Evolutionary conservation across 2,113 vertebrate genomes (phyloP), one percentile per base, ranked within the genome.

Genomic region (Fulica atra): DNA sequence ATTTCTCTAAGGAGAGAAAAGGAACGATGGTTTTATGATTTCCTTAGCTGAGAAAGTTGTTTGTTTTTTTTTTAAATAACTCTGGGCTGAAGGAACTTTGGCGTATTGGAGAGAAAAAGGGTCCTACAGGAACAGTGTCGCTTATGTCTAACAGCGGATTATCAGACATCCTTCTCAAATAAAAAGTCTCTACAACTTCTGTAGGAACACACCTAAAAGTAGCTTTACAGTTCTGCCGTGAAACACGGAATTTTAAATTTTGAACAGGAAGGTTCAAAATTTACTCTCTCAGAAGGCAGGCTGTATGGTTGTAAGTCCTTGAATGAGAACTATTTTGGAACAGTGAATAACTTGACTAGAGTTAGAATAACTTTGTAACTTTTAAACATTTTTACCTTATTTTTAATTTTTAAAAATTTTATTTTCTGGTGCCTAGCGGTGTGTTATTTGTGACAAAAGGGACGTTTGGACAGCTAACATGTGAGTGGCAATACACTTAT

Each of bases 391-490:
- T 94, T 83, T 18, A 78, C 6, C 16, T 56, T 57, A n/a, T 64
- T 92, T 68, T 79, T 44, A 42, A 61, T 36, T 28, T 36, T 44
- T 2, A 40, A 18, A 48, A 20, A 48, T 35, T 56, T 44, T 76
- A n/a, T 88, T 88, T 86, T 93, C 59, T 91, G 31, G 31, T 93
- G 40, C 82, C 50, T 95, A 99, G 99, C 94, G 99, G 99, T 33
- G 98, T 99, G 48, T 98, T 99, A 68, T 99, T 99, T 95, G 99
- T 99, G 95, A 99, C 99, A 60, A 99, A 98, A 96, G 99, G 99
- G 87, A 99, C 99, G 1, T 99, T 99, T 97, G 99, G 99, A 78
- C 99, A 99, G 94, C 97, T 99, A 95, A 99, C 99, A 13, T 99
- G 99, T 92, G 99, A 99, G 81, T 99, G 99, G 99, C 99, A 99